These are phyloP conservation scores for Carcharodon carcharias DNA, from an alignment of 2,797 vertebrate genomes.

Conservation along the genomic window DNA sequence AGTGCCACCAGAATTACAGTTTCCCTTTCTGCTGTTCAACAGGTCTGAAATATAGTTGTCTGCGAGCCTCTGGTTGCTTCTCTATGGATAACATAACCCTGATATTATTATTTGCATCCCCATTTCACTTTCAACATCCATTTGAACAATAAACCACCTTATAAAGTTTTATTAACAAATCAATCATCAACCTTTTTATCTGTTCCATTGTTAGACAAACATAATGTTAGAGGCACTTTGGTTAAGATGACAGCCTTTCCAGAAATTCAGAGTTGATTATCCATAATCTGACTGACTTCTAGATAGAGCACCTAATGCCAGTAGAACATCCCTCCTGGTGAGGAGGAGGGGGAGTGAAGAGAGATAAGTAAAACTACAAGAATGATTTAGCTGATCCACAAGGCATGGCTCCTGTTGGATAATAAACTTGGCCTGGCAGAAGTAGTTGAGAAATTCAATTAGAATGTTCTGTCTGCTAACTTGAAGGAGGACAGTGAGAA, in stretches of 20 bases:
- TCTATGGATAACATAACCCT: neutral
- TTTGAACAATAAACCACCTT: neutral
- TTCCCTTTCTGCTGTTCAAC: neutral
- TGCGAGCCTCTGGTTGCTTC: neutral
- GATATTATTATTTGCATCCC: neutral
- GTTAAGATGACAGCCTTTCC: neutral
- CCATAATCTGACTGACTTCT: neutral
- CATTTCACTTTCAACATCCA: neutral
- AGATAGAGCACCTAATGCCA: neutral
- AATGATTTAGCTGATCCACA: slow-evolving; percentile 8
- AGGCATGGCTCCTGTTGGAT: neutral
- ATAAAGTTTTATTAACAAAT: neutral
- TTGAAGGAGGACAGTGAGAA: neutral
- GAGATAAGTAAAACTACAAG: neutral
- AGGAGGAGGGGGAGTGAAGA: neutral
- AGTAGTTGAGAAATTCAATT: neutral
- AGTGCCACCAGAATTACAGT: neutral
- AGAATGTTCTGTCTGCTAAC: neutral
- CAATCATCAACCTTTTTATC: neutral
- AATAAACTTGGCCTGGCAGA: neutral
- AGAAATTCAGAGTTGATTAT: neutral
- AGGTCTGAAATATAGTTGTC: neutral
- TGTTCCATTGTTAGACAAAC: neutral
- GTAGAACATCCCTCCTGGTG: neutral
- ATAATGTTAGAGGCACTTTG: neutral